Evolutionary conservation across 2,797 vertebrate species (phyloP), one percentile per base, ranked within the genome.

Genomic region (Sciurus carolinensis): DNA sequence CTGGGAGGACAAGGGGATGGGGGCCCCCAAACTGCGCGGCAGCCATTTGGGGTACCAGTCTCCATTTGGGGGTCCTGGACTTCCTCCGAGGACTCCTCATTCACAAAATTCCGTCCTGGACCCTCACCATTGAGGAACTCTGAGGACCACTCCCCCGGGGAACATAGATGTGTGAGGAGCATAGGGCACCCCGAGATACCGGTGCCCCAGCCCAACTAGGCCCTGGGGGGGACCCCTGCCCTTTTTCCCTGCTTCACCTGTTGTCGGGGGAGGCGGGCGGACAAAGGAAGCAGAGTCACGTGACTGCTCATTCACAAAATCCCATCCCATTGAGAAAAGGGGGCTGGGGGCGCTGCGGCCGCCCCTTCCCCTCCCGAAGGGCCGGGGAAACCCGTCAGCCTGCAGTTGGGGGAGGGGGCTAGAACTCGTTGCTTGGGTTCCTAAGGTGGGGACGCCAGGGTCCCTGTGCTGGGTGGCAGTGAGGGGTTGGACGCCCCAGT

Each of bases 271-370:
- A 97, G 97, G 97, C 91, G 96, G 97, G 97, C 97, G 97, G 98
- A 98, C 98, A 98, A 98, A 98, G 98, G 98, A 97, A 96, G 90
- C 94, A 92, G 89, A 39, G 87, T 98, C 98, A 98, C 96, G 98
- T 98, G 98, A 98, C 97, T 95, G 97, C 98, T 98, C 98, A 98
- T 98, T 98, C 98, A 98, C 98, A 98, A 98, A 98, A 98, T 98
- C 97, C 97, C 97, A 97, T 97, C 96, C 97, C 98, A 98, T 98
- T 98, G 97, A 98, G 97, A 95, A 97, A 97, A 97, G 96, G 97
- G 97, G 97, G 97, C 97, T 91, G 84, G 98, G 98, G 97, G 97
- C 96, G 76, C 96, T 97, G 96, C 96, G 67, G 82, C 93, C 64
- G 87, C 92, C 97, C 97, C 97, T 96, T 95, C 95, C 92, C 92